Evolutionary conservation across 2,888 invertebrate genomes (phyloP).

Genomic region (Hemistola chrysoprasaria): DNA sequence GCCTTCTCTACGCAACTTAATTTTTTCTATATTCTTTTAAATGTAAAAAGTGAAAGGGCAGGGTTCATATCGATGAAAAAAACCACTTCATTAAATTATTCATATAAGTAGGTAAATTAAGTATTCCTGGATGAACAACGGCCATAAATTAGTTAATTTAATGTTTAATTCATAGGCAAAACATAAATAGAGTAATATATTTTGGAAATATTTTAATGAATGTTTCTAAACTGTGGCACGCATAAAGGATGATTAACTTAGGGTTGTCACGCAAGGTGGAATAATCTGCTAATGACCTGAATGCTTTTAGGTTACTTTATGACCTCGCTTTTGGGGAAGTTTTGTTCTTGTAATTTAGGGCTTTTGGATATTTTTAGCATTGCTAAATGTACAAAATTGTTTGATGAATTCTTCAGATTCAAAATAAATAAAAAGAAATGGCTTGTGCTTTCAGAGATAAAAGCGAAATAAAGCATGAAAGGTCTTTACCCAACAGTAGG

Average conservation of each 20-base stretch:
- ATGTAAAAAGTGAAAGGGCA: too few relatives aligned
- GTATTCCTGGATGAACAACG: background rate
- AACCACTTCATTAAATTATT: too few relatives aligned
- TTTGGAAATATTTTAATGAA: constrained; percentile 48
- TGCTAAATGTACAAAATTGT: background rate
- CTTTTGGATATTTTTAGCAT: too few relatives aligned
- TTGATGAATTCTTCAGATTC: too few relatives aligned
- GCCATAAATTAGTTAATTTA: constrained; percentile 28
- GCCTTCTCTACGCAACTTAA: background rate
- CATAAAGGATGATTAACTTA: constrained; percentile 46
- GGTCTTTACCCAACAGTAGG: too few relatives aligned
- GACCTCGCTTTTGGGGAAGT: constrained; percentile 33
- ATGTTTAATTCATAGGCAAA: constrained; percentile 30
- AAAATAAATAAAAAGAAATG: too few relatives aligned
- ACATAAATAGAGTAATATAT: constrained; percentile 47
- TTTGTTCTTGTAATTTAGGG: background rate
- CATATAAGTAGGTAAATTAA: too few relatives aligned
- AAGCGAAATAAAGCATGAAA: too few relatives aligned
- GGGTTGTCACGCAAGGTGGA: constrained; percentile 48
- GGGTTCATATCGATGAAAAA: too few relatives aligned
- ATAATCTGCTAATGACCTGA: constrained; percentile 61
- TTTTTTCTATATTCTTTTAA: too few relatives aligned
- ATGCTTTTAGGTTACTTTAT: constrained; percentile 49
- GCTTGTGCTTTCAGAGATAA: too few relatives aligned
- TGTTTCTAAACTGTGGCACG: constrained; percentile 51